Evolutionary conservation across 2,113 vertebrate genomes (phyloP).

Genomic region (Vombatus ursinus): DNA sequence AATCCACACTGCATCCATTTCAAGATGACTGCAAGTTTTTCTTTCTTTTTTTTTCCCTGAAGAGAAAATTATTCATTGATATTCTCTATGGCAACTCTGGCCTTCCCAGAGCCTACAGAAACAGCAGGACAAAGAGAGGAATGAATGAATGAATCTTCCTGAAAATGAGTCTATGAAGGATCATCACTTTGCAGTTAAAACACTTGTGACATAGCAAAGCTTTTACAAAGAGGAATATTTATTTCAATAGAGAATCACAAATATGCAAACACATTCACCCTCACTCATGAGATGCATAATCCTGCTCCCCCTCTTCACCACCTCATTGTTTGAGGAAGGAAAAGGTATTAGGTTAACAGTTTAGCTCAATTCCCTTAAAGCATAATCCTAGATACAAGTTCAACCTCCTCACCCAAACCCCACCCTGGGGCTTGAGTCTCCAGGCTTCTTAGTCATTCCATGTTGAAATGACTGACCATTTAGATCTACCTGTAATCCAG

Average conservation of each 20-base stretch:
- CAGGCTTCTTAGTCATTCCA: neutral
- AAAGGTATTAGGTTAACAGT: neutral
- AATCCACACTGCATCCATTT: conserved; percentile 61
- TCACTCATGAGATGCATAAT: neutral
- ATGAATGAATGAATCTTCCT: conserved; percentile 11
- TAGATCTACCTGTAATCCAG: neutral
- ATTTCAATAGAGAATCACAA: neutral
- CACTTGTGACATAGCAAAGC: neutral
- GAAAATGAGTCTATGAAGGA: conserved; percentile 11
- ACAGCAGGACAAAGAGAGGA: conserved; percentile 33
- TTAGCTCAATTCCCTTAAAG: neutral
- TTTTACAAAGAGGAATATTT: neutral
- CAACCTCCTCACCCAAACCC: neutral
- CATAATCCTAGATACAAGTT: neutral
- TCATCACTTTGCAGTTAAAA: conserved; percentile 19
- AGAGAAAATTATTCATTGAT: conserved; percentile 64
- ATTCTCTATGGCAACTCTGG: conserved; percentile 64
- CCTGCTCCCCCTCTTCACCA: neutral
- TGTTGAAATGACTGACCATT: neutral
- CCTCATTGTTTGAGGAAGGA: neutral
- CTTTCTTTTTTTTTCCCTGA: neutral
- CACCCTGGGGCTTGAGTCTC: no score
- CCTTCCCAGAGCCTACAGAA: neutral
- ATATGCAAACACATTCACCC: neutral
- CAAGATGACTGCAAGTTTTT: conserved; percentile 43